These are phyloP conservation scores for Nibea albiflora DNA, from an alignment of 2,113 vertebrate species.

Conservation along the genomic window DNA sequence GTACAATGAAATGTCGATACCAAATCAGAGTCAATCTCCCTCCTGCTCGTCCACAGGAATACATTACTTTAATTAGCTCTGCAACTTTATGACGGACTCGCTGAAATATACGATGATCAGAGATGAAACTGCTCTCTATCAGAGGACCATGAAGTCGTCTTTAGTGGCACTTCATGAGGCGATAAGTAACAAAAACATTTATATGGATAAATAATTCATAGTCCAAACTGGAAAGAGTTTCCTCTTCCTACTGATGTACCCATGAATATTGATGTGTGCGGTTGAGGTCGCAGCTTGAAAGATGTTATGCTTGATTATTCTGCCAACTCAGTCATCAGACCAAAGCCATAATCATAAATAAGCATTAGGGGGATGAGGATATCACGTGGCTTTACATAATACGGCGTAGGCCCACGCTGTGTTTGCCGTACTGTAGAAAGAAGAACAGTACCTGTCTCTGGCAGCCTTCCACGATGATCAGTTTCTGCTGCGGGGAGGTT, in stretches of 20 bases:
- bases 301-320: constrained; percentile 41
- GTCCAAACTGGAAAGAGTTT: background rate
- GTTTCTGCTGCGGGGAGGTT: constrained; percentile 94
- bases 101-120: background rate
- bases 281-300: constrained; percentile 41
- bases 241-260: background rate
- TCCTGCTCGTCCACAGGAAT: background rate
- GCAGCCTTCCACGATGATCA: constrained; percentile 96
- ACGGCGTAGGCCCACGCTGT: constrained; percentile 3
- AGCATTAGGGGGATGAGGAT: background rate
- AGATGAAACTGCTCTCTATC: background rate
- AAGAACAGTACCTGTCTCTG: constrained; percentile 89
- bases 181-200: background rate
- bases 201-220: background rate
- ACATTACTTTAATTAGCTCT: constrained; percentile 7
- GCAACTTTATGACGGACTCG: background rate
- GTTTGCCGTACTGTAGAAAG: constrained; percentile 16
- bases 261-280: constrained; percentile 37
- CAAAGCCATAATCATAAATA: constrained; percentile 31
- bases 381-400: constrained; percentile 27
- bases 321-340: constrained; percentile 40
- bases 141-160: background rate
- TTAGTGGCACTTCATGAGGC: background rate
- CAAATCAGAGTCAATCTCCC: background rate
- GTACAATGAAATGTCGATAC: background rate